phyloP scores from a whole-genome alignment of 2,888 invertebrate genomes.

The Eilema caniola region DNA sequence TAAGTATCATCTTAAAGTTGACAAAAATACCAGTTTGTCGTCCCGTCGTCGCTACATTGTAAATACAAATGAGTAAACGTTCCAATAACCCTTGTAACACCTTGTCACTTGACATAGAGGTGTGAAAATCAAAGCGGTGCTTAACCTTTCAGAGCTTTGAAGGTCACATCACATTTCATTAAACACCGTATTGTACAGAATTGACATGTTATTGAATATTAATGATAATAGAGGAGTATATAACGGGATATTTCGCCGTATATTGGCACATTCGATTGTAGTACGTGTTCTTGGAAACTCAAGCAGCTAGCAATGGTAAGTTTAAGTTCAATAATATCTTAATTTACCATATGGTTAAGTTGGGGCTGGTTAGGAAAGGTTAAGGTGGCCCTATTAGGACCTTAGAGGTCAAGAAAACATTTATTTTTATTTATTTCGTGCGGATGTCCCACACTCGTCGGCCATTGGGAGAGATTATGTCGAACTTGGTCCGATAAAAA shows the following conservation, averaged over 20 bases:
- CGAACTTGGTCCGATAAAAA: no score
- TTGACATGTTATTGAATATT: constrained; percentile 72
- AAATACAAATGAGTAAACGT: background rate
- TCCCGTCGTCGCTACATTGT: background rate
- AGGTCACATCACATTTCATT: constrained; percentile 49
- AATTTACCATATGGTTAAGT: background rate
- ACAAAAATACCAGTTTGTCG: no score
- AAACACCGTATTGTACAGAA: constrained; percentile 45
- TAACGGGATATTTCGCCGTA: constrained; percentile 46
- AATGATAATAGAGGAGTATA: constrained; percentile 63
- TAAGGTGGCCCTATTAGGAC: no score
- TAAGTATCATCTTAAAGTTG: no score
- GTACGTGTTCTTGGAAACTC: constrained; percentile 36
- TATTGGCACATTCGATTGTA: constrained; percentile 51
- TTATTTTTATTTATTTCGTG: no score
- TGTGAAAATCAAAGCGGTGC: constrained; percentile 12
- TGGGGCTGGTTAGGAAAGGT: no score
- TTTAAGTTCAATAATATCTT: background rate
- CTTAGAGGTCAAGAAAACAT: no score
- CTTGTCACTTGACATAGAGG: constrained; percentile 17
- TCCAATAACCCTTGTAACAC: constrained; percentile 7
- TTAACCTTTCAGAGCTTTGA: constrained; percentile 21
- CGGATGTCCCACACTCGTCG: no score
- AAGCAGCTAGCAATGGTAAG: constrained; percentile 42
- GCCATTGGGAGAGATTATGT: no score